These are phyloP conservation scores for Chelonoidis abingdonii DNA, from an alignment of 2,113 vertebrate genomes.

Conservation along the genomic window DNA sequence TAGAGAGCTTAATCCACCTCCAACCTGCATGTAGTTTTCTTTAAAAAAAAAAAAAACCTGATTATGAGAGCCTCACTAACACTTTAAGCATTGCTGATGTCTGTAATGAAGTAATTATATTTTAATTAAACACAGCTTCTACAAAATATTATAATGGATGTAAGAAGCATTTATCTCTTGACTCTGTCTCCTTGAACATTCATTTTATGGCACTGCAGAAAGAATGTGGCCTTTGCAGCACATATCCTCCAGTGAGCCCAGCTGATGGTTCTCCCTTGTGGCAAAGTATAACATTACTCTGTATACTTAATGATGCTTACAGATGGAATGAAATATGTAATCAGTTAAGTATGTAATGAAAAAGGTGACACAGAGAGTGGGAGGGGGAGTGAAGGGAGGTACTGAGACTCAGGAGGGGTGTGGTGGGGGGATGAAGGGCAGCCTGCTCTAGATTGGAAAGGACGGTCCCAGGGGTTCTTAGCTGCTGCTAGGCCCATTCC, in stretches of 20 bases:
- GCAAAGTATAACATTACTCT: not conserved
- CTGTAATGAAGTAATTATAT: slow-evolving; percentile 4
- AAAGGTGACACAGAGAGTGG: not conserved
- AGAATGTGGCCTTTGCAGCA: not conserved
- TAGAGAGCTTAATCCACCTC: not conserved
- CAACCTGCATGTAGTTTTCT: not conserved
- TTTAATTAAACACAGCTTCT: slow-evolving; percentile 35
- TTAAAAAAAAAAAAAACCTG: not conserved
- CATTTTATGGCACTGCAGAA: not conserved
- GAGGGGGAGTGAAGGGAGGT: not conserved
- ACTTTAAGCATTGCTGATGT: not conserved
- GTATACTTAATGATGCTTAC: not conserved
- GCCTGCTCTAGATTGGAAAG: not conserved
- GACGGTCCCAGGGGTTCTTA: not conserved
- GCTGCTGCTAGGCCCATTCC: not conserved
- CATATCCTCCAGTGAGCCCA: not conserved
- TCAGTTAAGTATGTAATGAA: not conserved
- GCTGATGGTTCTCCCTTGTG: not conserved
- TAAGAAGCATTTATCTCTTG: not conserved
- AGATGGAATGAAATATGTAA: not conserved
- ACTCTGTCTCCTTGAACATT: slow-evolving; percentile 26
- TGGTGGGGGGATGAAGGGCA: not conserved
- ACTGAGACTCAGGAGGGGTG: not conserved
- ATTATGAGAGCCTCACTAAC: not conserved
- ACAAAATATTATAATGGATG: not conserved